Evolutionary conservation across 2,888 invertebrate genomes (phyloP).

Genomic region (Sphecodes monilicornis): DNA sequence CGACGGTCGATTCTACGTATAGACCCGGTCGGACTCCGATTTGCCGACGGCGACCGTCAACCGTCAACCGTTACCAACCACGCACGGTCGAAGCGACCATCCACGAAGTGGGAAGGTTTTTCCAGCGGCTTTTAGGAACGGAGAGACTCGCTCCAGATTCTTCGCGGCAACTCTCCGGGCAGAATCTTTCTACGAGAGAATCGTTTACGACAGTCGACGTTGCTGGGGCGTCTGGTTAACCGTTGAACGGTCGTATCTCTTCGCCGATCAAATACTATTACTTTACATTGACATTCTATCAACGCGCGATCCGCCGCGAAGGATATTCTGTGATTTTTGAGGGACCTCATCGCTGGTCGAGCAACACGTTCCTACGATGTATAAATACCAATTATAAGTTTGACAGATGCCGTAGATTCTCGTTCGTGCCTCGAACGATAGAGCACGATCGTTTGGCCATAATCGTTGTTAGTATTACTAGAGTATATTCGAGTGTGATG

Average conservation of each 20-base stretch:
- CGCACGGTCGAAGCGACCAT: background rate
- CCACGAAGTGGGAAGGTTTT: background rate
- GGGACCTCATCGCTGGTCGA: slow-evolving; percentile 64
- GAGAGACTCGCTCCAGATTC: background rate
- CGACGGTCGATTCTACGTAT: background rate
- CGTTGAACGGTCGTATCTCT: background rate
- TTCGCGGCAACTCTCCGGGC: background rate
- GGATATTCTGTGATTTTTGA: slow-evolving; percentile 63
- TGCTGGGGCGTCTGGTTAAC: background rate
- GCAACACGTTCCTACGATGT: slow-evolving; percentile 41
- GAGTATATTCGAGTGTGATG: slow-evolving; percentile 16
- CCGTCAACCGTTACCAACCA: background rate
- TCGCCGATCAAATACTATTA: slow-evolving; percentile 15
- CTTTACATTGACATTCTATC: slow-evolving; percentile 58
- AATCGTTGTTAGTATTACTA: slow-evolving; percentile 43
- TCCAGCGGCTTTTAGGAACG: background rate
- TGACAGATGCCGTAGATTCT: slow-evolving; percentile 1
- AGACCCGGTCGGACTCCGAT: background rate
- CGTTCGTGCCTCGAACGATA: slow-evolving; percentile 1
- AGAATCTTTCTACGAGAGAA: background rate
- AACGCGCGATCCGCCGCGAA: slow-evolving; percentile 40
- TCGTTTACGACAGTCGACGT: background rate
- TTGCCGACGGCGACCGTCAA: background rate
- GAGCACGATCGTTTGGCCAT: slow-evolving; percentile 16
- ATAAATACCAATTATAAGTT: slow-evolving; percentile 9